These are phyloP conservation scores for Holocentrus rufus DNA, from an alignment of 2,797 vertebrate species.

Conservation along the genomic window DNA sequence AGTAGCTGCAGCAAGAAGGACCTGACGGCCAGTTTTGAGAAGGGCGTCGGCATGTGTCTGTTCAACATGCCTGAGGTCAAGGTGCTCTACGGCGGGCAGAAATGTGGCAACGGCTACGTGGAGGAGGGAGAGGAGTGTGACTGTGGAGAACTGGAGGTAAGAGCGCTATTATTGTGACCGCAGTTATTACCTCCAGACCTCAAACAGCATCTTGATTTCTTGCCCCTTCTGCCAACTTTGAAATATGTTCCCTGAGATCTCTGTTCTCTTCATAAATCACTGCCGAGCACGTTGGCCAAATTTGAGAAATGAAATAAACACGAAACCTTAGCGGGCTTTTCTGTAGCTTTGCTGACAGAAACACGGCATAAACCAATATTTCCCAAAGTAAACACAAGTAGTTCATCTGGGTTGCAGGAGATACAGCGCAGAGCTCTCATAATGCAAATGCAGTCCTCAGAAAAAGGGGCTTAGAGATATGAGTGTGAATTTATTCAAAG, in stretches of 20 bases:
- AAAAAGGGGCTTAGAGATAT: slow-evolving; percentile 48
- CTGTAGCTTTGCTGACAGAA: slow-evolving; percentile 24
- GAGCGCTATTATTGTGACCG: slow-evolving; percentile 66
- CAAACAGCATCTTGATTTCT: slow-evolving; percentile 13
- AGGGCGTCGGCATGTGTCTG: slow-evolving; percentile 97
- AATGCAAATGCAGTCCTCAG: slow-evolving; percentile 25
- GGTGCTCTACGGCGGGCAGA: slow-evolving; percentile 93
- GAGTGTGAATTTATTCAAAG: slow-evolving; percentile 53
- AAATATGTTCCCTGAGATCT: slow-evolving; percentile 7
- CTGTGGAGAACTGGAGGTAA: slow-evolving; percentile 95
- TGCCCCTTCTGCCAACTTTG: slow-evolving; percentile 12
- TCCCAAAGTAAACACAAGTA: slow-evolving; percentile 53
- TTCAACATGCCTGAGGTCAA: slow-evolving; percentile 96
- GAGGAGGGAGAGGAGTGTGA: slow-evolving; percentile 98
- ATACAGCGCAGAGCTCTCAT: slow-evolving; percentile 12
- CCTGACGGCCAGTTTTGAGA: slow-evolving; percentile 94
- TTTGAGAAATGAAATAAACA: slow-evolving; percentile 59
- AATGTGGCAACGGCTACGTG: slow-evolving; percentile 97
- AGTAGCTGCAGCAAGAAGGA: slow-evolving; percentile 98
- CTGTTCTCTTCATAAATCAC: slow-evolving; percentile 39
- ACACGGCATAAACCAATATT: slow-evolving; percentile 31
- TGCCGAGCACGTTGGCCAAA: slow-evolving; percentile 47
- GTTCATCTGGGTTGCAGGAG: slow-evolving; percentile 30
- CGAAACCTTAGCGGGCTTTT: slow-evolving; percentile 16
- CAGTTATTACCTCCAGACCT: slow-evolving; percentile 17